Conservation (phyloP, 2,797 vertebrate genomes). For the Geotria australis region DNA sequence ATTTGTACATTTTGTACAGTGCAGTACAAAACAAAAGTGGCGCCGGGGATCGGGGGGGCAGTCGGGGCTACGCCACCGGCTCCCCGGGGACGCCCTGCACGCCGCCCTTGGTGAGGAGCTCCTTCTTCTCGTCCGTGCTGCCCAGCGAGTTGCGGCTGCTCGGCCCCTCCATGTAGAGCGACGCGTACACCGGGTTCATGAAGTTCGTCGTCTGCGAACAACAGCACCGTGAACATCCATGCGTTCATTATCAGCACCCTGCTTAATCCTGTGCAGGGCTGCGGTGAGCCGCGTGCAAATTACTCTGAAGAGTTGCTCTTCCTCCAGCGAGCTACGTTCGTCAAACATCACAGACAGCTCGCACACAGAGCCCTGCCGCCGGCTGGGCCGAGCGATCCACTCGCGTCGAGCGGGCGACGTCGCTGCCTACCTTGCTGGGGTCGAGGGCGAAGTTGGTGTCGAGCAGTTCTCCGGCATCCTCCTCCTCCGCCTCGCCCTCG, state of each 20-base stretch:
- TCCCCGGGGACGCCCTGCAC: conserved; percentile 70
- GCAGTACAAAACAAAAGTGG: conserved; percentile 2
- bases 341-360: too few relatives aligned
- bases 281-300: too few relatives aligned
- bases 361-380: too few relatives aligned
- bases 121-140: conserved; percentile 84
- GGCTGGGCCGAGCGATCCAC: too few relatives aligned
- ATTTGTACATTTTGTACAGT: conserved; percentile 98
- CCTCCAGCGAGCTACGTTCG: too few relatives aligned
- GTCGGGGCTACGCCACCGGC: conserved; percentile 42
- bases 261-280: too few relatives aligned
- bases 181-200: conserved; percentile 88
- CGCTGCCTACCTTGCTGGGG: conserved; percentile 41
- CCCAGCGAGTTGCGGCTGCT: conserved; percentile 79
- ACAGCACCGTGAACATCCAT: too few relatives aligned
- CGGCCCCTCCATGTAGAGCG: conserved; percentile 83
- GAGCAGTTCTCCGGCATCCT: conserved; percentile 54
- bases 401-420: too few relatives aligned
- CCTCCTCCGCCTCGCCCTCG: conserved; percentile 42
- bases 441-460: conserved; percentile 61
- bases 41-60: too few relatives aligned
- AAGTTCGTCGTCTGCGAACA: conserved; percentile 60
- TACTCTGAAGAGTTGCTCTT: too few relatives aligned
- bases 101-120: conserved; percentile 43
- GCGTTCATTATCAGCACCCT: too few relatives aligned